Conservation (phyloP, 53 echinoderm and acorn worm species). For the Henricia sp. region DNA sequence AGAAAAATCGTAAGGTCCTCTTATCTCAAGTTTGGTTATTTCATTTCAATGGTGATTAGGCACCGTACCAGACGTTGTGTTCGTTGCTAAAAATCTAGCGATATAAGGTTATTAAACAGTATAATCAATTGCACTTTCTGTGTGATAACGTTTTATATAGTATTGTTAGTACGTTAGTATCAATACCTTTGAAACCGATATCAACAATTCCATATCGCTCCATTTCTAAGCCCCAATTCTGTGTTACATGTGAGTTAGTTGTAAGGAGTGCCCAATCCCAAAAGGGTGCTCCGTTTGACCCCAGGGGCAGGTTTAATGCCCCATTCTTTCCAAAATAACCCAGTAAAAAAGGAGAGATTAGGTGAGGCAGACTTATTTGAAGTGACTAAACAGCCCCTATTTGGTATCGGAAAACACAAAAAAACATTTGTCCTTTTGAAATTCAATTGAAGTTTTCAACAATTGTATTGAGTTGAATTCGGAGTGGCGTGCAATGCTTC, state of each 20-base stretch:
- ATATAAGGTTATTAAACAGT: not conserved
- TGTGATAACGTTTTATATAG: not conserved
- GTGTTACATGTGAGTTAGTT: not conserved
- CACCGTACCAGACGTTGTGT: too few relatives aligned
- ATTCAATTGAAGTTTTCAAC: not conserved
- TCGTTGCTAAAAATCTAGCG: too few relatives aligned
- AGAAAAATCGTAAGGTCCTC: too few relatives aligned
- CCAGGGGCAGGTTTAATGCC: not conserved
- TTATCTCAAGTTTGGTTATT: too few relatives aligned
- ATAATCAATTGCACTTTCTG: not conserved
- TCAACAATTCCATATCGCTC: not conserved
- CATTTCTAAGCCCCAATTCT: not conserved
- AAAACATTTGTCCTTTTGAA: not conserved
- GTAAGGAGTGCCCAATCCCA: too few relatives aligned
- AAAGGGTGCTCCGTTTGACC: conserved; percentile 9
- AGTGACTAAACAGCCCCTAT: not conserved
- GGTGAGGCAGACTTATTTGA: not conserved
- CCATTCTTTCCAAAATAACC: not conserved
- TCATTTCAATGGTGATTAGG: too few relatives aligned
- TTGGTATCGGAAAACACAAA: not conserved
- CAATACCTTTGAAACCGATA: not conserved
- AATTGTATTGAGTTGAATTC: not conserved
- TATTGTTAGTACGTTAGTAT: not conserved
- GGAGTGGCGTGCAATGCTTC: not conserved
- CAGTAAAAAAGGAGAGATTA: not conserved